These are phyloP conservation scores for Noctua janthina DNA, from an alignment of 2,888 invertebrate species.

Conservation along the genomic window DNA sequence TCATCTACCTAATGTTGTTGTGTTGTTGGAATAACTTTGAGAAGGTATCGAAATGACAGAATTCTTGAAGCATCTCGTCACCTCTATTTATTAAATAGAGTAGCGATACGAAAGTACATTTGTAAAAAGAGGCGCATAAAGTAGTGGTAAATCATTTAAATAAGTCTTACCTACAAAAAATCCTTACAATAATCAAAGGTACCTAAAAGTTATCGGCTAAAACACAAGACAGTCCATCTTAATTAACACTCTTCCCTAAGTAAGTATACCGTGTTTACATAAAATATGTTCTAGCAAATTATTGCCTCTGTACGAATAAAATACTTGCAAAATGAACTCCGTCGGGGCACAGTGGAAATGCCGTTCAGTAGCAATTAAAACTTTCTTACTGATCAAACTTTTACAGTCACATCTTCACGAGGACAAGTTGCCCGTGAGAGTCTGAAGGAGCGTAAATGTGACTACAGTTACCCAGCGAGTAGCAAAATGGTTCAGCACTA, in stretches of 20 bases:
- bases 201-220: background rate
- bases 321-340: slow-evolving; percentile 78
- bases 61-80: background rate
- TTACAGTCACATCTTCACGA: slow-evolving; percentile 83
- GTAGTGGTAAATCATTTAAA: background rate
- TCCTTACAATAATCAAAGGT: background rate
- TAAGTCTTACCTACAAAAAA: background rate
- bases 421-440: slow-evolving; percentile 75
- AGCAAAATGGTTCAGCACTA: slow-evolving; percentile 67
- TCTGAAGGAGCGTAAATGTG: slow-evolving; percentile 75
- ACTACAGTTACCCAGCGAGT: slow-evolving; percentile 73
- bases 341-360: slow-evolving; percentile 77
- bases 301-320: slow-evolving; percentile 77
- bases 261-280: slow-evolving; percentile 52
- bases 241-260: slow-evolving; percentile 27
- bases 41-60: no score
- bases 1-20: background rate
- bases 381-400: slow-evolving; percentile 87
- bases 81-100: background rate
- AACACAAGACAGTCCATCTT: slow-evolving; percentile 26
- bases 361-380: slow-evolving; percentile 88
- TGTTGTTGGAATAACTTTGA: background rate
- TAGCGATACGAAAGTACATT: background rate
- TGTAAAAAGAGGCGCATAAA: background rate
- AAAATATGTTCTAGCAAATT: slow-evolving; percentile 69